Base-by-base conservation (phyloP, 2,888 invertebrate genomes). In the Leucoma salicis region DNA sequence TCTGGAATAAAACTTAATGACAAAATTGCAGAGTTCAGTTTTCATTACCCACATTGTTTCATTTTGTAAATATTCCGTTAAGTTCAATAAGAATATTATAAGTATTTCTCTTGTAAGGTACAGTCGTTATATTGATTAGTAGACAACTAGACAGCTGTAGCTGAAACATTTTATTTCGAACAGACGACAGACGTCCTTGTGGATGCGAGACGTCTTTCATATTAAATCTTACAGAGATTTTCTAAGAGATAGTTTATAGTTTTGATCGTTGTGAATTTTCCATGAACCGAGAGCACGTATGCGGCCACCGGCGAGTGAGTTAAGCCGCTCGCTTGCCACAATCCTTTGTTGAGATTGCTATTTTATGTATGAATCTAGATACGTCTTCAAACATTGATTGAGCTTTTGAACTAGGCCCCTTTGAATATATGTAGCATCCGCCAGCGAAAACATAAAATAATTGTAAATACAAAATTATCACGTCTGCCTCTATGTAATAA, bases 181-280 rank as follows among this genome's bases (percentile, higher is more conserved):
- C n/a, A 14, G 4, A 32, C 13, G 14, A n/a, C 16, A 48, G 51
- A 66, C n/a, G 68, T 72, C 66, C 68, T 74, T 70, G 66, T 62
- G 68, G 64, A 69, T 68, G 60, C 59, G 64, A 78, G 61, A 70
- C 74, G 67, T 70, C 69, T 76, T 77, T 75, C 71, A 75, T 79
- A 78, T 76, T 74, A 70, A 47, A 59, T 68, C 66, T 71, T 70
- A 66, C 67, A 57, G 66, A 70, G 69, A 74, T 67, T 69, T 71
- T 51, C 44, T 28, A 47, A 37, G 32, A 48, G 39, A 52, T 42
- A 41, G 52, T 53, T 49, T 27, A 41, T 45, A 54, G 45, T 57
- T 54, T 41, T 47, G 53, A 49, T 49, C 50, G 46, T 35, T 39
- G 48, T 55, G 46, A 55, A 55, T 57, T 49, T 61, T 53, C 39